Evolutionary conservation across 2,113 vertebrate species (phyloP).

Genomic region (Alligator sinensis): DNA sequence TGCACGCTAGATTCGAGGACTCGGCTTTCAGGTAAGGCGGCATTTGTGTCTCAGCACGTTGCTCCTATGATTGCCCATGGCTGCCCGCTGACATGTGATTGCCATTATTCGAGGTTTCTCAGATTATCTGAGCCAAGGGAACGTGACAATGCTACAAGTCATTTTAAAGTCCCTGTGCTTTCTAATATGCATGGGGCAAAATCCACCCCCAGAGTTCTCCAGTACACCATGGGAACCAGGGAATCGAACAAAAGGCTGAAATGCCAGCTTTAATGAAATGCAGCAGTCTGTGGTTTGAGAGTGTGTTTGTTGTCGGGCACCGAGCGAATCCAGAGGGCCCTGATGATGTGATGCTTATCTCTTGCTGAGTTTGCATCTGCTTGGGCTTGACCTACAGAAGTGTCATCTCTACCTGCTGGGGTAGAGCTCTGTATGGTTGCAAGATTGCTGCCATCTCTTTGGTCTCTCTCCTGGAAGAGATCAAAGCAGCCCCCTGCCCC

Average conservation of each 20-base stretch:
- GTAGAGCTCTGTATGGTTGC: not conserved
- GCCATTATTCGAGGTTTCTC: fast-evolving
- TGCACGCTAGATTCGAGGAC: not conserved
- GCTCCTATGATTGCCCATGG: fast-evolving
- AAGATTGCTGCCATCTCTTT: not conserved
- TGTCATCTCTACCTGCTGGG: fast-evolving
- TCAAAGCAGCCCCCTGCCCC: not conserved
- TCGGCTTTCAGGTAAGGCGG: not conserved
- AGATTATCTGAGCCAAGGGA: fast-evolving
- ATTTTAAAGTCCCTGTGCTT: not conserved
- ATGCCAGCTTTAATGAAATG: not conserved
- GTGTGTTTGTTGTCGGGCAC: not conserved
- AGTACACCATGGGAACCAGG: fast-evolving
- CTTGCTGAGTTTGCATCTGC: not conserved
- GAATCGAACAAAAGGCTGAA: not conserved
- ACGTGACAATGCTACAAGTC: fast-evolving
- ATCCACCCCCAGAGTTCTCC: not conserved
- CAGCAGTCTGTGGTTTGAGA: not conserved
- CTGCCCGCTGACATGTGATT: not conserved
- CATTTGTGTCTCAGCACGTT: fast-evolving
- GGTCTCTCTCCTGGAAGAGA: not conserved
- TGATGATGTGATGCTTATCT: not conserved
- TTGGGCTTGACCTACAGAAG: not conserved
- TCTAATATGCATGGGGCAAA: fast-evolving
- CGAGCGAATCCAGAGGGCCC: not conserved